Evolutionary conservation across 2,888 invertebrate genomes (phyloP), one percentile per base, ranked within the genome.

Genomic region (Selenia dentaria): DNA sequence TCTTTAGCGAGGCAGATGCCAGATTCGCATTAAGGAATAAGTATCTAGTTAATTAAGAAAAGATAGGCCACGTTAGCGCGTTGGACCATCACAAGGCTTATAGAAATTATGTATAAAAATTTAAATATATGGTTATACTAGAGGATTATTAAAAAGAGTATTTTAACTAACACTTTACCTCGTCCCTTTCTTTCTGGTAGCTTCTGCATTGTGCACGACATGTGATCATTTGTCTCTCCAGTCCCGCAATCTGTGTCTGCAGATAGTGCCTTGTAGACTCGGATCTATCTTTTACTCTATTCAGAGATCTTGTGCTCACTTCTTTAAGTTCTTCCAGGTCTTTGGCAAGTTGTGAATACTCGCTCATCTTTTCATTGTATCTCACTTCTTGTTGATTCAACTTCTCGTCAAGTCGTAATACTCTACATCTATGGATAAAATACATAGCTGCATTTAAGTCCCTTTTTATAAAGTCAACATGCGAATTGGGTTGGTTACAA

Each of bases 111-210:
- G n/a, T n/a, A n/a, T n/a, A n/a, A n/a, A n/a, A n/a, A n/a, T n/a
- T n/a, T n/a, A n/a, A n/a, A n/a, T n/a, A n/a, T n/a, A n/a, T n/a
- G n/a, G n/a, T n/a, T n/a, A n/a, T n/a, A n/a, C n/a, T n/a, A n/a
- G n/a, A n/a, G n/a, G n/a, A n/a, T n/a, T n/a, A n/a, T n/a, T n/a
- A n/a, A n/a, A n/a, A n/a, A n/a, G n/a, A n/a, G n/a, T n/a, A n/a
- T n/a, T n/a, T n/a, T n/a, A n/a, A n/a, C n/a, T n/a, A n/a, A n/a
- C 16, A 16, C 4, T 4, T 51, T 51, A 88, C 88, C 61, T 88
- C 86, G 36, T 89, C 86, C 22, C 86, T 70, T 42, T 89, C 88
- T 55, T 86, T 89, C 49, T 86, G 84, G 35, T 74, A 80, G 3
- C 80, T 67, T 35, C 74, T 67, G 33, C 78, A 79, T 45, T 83